phyloP scores from a whole-genome alignment of 1,140 invertebrate species.

The Cephus cinctus region DNA sequence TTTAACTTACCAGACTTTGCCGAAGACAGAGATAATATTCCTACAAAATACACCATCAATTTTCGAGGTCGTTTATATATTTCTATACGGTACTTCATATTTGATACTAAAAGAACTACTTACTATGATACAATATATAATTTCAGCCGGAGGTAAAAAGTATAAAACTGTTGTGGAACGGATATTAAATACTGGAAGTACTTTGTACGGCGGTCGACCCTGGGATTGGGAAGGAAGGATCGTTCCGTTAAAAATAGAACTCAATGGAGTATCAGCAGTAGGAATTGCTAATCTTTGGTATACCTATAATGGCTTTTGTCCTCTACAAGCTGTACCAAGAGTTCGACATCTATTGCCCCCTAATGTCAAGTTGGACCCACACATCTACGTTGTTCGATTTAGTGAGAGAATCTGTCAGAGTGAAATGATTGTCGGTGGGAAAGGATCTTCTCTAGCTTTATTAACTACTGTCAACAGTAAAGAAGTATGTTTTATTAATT shows the following conservation, averaged over 20 bases:
- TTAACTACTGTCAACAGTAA: constrained; percentile 54
- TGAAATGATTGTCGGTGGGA: constrained; percentile 67
- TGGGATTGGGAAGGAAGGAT: constrained; percentile 24
- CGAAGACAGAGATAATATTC: constrained; percentile 3
- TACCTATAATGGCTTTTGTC: constrained; percentile 11
- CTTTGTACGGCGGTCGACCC: constrained; percentile 29
- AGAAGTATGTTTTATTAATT: constrained; percentile 37
- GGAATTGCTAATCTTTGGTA: constrained; percentile 23
- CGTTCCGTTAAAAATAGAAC: constrained; percentile 17
- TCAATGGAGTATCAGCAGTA: constrained; percentile 21
- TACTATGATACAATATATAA: background rate
- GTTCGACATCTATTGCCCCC: constrained; percentile 1
- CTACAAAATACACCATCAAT: constrained; percentile 13
- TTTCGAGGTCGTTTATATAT: constrained; percentile 7
- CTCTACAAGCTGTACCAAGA: background rate
- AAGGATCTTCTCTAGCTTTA: constrained; percentile 68
- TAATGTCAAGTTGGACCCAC: background rate
- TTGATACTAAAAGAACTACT: background rate
- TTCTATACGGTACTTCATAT: too few species aligned
- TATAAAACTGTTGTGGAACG: constrained; percentile 18
- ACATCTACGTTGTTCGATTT: constrained; percentile 52
- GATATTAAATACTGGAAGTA: constrained; percentile 5
- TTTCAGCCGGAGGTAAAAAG: constrained; percentile 21
- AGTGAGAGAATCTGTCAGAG: constrained; percentile 26
- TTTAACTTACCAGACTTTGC: constrained; percentile 18